Conservation (phyloP, 2,797 vertebrate genomes). For the Sebastes taczanowskii region DNA sequence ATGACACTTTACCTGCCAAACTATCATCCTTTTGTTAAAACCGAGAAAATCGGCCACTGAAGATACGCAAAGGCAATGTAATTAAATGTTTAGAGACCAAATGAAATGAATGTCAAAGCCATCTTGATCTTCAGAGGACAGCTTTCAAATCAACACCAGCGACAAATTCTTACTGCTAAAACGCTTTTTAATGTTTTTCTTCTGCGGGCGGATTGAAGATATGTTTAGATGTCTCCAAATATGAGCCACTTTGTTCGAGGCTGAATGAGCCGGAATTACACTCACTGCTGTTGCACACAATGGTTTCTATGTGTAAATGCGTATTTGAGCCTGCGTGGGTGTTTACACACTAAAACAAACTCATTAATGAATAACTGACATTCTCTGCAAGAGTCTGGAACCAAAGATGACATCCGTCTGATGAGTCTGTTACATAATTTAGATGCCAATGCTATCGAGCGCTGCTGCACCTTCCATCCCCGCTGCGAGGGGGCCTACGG, state of each 20-base stretch:
- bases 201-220: constrained; percentile 18
- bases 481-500: constrained; percentile 24
- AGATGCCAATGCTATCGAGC: constrained; percentile 36
- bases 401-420: constrained; percentile 46
- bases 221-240: constrained; percentile 32
- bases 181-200: constrained; percentile 36
- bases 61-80: constrained; percentile 30
- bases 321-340: constrained; percentile 20
- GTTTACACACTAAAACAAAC: constrained; percentile 50
- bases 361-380: constrained; percentile 69
- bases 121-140: constrained; percentile 49
- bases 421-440: constrained; percentile 66
- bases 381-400: constrained; percentile 31
- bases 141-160: constrained; percentile 40
- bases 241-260: constrained; percentile 46
- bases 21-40: constrained; percentile 29
- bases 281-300: constrained; percentile 2
- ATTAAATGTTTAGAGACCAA: constrained; percentile 61
- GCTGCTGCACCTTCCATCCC: constrained; percentile 21
- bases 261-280: constrained; percentile 54
- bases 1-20: constrained; percentile 52
- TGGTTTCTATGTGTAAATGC: constrained; percentile 4
- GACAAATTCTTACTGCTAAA: constrained; percentile 40
- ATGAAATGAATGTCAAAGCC: constrained; percentile 43
- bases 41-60: constrained; percentile 36